Conservation (phyloP, 2,797 vertebrate genomes). For the Siniperca scherzeri region DNA sequence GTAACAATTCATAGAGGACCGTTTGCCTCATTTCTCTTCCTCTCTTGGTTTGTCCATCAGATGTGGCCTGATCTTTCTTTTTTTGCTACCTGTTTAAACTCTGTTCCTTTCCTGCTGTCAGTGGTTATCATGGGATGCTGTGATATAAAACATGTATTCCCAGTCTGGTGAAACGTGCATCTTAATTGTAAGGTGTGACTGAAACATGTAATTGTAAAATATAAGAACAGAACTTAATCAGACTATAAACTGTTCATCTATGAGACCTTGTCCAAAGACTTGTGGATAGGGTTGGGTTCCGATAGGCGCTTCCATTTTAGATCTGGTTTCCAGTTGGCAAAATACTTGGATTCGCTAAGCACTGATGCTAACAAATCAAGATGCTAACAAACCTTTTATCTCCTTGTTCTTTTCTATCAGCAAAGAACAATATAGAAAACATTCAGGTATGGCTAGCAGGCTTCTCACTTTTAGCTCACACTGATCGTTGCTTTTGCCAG, state of each 20-base stretch:
- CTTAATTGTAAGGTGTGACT: neutral
- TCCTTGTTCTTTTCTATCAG: neutral
- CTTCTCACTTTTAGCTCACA: neutral
- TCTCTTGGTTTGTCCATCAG: constrained; percentile 15
- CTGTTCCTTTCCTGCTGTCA: neutral
- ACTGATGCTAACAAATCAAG: no score
- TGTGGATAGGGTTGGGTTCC: no score
- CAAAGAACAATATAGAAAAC: neutral
- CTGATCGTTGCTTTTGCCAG: neutral
- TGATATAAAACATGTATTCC: neutral
- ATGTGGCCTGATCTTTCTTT: neutral
- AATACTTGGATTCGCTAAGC: no score
- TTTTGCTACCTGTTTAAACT: neutral
- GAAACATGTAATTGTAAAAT: neutral
- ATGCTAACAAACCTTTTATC: neutral
- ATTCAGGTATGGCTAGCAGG: neutral
- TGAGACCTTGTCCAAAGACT: no score
- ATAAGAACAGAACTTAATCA: neutral
- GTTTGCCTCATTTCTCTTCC: constrained; percentile 12
- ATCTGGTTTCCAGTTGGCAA: no score
- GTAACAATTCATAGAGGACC: constrained; percentile 7
- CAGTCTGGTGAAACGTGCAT: neutral
- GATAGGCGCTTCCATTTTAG: no score
- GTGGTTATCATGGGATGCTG: neutral
- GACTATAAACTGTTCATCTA: neutral